Evolutionary conservation across 2,113 vertebrate genomes (phyloP), one percentile per base, ranked within the genome.

Genomic region (Cyrtonyx montezumae): DNA sequence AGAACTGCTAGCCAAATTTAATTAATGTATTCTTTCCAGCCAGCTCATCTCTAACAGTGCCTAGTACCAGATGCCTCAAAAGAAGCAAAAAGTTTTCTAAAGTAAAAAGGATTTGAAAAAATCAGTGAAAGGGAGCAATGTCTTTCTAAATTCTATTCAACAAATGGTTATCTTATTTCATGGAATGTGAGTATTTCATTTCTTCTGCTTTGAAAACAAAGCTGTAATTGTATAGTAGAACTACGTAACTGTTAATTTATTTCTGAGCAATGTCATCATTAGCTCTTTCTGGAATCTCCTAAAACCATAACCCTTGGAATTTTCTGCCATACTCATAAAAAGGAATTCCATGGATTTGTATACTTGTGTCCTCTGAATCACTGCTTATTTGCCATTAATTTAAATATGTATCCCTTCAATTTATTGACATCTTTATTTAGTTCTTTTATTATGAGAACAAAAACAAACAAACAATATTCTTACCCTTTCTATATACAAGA

Each of bases 1-100:
- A 88, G 73, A 85, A 74, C 14, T 87, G 59, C 84, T 86, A 94
- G 87, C 9, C n/a, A 66, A 81, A 84, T 96, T 92, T 87, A 84
- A 78, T 45, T 79, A 89, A 75, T 95, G 83, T 80, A 56, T 73
- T 46, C 71, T 93, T 65, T 77, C 84, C 46, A 69, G 67, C 75
- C 70, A 93, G 32, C 1, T 2, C 37, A 25, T 85, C 28, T 70
- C 34, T 94, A 90, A 85, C 14, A 92, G 56, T 32, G 17, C 63
- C 61, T 75, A 79, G 55, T 74, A 91, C 62, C 81, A 96, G 79
- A 93, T 90, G 87, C 32, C 58, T 81, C 73, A 77, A 55, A 81
- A 86, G 61, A 63, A 94, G 26, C 4, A 86, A 67, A 91, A 85
- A 81, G 20, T 13, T 12, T 15, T 59, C 3, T 2, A 37, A 16